Base-by-base conservation (phyloP, 1,140 invertebrate species). In the Triops longicaudatus region DNA sequence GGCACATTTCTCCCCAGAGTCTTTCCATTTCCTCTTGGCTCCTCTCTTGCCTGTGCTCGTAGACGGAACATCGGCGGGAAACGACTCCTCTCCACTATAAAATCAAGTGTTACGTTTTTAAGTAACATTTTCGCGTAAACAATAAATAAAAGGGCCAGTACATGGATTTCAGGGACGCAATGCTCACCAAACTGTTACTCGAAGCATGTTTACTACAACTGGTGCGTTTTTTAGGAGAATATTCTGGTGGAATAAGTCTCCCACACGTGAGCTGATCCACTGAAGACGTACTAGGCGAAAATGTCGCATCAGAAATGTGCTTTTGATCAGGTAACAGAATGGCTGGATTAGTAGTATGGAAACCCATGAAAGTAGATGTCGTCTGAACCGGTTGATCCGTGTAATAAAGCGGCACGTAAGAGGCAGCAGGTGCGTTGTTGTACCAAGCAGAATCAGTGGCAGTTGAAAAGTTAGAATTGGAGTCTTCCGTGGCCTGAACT, bases 1-100 rank as follows among this genome's bases (percentile, higher is more conserved):
- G 26, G 63, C n/a, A 43, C 76, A 77, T 28, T 63, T 63, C 14
- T 22, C 50, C 50, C 50, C 50, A 6, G 50, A 63, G 50, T 6
- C 50, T 63, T 22, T 22, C 50, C 50, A 22, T 11, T 63, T 63
- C 50, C 50, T 63, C 14, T 63, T 63, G 14, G 50, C 22, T 17
- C 50, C n/a, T 63, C 22, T 10, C 50, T 1, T 63, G 6, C 17
- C 14, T 14, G 50, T n/a, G 14, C 10, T 3, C 14, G 50, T 63
- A 37, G 31, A 37, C 22, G 50, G 50, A 17, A 63, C 0, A 17
- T 63, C 7, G 0, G 22, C 22, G 50, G 50, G 17, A 63, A 22
- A 5, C 4, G 50, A 63, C 50, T 22, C 50, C 14, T 63, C 17
- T 17, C 50, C 50, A 6, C 22, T 63, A 22, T 6, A 63, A 17